Conservation (phyloP, 2,113 vertebrate genomes). For the Isurus oxyrinchus region DNA sequence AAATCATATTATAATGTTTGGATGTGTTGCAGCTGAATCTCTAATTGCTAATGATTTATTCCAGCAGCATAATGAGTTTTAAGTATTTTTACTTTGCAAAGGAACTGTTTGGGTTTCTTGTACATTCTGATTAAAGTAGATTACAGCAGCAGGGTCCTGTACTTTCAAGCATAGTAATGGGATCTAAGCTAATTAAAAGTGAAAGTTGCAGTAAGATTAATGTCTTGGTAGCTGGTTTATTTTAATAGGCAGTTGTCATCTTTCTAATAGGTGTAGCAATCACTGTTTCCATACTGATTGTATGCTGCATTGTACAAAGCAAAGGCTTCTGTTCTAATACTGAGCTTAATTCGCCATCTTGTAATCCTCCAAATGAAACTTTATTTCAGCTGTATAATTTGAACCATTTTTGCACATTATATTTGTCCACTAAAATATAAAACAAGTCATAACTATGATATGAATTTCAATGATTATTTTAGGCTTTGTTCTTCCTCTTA, state of each 20-base stretch:
- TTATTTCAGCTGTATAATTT: neutral
- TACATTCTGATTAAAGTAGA: conserved; percentile 8
- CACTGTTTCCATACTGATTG: neutral
- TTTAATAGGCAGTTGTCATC: neutral
- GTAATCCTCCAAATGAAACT: neutral
- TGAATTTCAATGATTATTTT: neutral
- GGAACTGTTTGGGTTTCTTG: neutral
- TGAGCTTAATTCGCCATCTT: neutral
- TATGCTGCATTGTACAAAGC: neutral
- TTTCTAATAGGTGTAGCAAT: conserved; percentile 5
- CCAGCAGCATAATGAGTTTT: neutral
- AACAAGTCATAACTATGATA: neutral
- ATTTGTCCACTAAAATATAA: neutral
- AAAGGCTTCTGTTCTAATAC: neutral
- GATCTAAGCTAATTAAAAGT: conserved; percentile 16
- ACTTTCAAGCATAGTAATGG: neutral
- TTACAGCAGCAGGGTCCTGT: neutral
- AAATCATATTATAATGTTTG: neutral
- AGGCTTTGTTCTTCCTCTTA: neutral
- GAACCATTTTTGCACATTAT: neutral
- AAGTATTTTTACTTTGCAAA: neutral
- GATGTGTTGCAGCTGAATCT: neutral
- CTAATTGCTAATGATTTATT: neutral
- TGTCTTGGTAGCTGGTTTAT: neutral
- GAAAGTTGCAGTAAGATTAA: neutral